A percentile compares a stretch with the other conserved stretches of the same genome.
Conservation (phyloP, 1,140 invertebrate genomes). For the Brachionus angularis region DNA sequence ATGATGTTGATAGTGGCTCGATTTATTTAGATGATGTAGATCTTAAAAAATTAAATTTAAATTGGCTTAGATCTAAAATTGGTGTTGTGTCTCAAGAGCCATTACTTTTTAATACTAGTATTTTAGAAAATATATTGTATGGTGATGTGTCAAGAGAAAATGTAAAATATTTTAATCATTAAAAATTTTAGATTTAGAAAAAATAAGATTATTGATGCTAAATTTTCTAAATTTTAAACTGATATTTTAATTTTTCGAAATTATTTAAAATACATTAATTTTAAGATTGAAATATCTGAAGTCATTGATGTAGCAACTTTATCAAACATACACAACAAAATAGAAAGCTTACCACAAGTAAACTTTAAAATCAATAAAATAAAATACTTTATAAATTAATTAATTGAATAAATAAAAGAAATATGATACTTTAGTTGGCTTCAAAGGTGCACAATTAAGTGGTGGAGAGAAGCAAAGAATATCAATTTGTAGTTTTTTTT, state of each 20-base stretch:
- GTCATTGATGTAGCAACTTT: too few species aligned
- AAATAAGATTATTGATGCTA: neutral
- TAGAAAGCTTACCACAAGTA: too few species aligned
- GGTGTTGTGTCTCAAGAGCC: constrained; percentile 78
- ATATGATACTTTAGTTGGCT: constrained; percentile 54
- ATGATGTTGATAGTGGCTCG: constrained; percentile 47
- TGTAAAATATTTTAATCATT: neutral
- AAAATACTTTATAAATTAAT: neutral
- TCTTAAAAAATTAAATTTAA: constrained; percentile 50
- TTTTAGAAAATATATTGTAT: constrained; percentile 67
- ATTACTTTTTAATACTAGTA: constrained; percentile 76
- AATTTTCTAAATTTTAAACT: too few species aligned
- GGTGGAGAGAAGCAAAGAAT: constrained; percentile 58
- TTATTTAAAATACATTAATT: too few species aligned
- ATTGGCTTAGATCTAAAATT: constrained; percentile 63
- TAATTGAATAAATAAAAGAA: constrained; percentile 25
- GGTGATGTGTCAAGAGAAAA: too few species aligned
- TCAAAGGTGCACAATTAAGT: constrained; percentile 53
- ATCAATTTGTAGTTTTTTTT: neutral
- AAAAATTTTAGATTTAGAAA: neutral
- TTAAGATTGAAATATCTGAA: too few species aligned
- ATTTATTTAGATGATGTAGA: constrained; percentile 47
- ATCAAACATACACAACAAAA: too few species aligned
- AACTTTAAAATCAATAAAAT: constrained; percentile 55
- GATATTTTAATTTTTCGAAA: too few species aligned